Conservation (phyloP, 2,888 invertebrate genomes). For the Ectemnius lituratus region DNA sequence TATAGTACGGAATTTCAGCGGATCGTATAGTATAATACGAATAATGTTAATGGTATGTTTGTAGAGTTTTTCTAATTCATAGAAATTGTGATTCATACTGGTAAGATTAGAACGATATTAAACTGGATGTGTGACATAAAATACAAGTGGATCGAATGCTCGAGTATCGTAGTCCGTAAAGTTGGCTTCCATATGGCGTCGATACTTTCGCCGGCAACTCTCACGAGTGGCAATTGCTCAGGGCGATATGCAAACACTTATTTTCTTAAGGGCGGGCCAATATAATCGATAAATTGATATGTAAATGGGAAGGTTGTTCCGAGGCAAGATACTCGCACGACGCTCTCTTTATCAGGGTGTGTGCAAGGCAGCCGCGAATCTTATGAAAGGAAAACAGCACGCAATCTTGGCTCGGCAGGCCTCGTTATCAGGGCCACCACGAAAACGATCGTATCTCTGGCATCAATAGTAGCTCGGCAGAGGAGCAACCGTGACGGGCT, state of each 20-base stretch:
- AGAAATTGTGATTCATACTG: no score
- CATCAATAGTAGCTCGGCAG: constrained; percentile 21
- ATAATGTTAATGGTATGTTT: no score
- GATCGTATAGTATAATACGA: no score
- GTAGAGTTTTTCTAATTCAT: no score
- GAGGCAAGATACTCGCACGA: not conserved
- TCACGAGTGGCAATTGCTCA: not conserved
- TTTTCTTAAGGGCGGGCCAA: constrained; percentile 3
- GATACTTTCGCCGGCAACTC: no score
- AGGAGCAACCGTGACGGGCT: not conserved
- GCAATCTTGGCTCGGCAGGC: constrained; percentile 4
- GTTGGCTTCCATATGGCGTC: no score
- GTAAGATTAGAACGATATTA: no score
- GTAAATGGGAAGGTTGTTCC: not conserved
- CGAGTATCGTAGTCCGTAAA: no score
- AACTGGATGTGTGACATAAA: no score
- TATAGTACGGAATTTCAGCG: no score
- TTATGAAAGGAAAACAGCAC: constrained; percentile 6
- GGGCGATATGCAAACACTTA: not conserved
- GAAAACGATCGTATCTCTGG: constrained; percentile 30
- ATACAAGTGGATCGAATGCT: no score
- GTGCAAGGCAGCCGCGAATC: not conserved
- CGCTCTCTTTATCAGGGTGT: not conserved
- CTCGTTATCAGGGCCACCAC: constrained; percentile 20
- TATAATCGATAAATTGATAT: constrained; percentile 7